Conservation (phyloP, 2,113 vertebrate species). For the Pomatostomus ruficeps region DNA sequence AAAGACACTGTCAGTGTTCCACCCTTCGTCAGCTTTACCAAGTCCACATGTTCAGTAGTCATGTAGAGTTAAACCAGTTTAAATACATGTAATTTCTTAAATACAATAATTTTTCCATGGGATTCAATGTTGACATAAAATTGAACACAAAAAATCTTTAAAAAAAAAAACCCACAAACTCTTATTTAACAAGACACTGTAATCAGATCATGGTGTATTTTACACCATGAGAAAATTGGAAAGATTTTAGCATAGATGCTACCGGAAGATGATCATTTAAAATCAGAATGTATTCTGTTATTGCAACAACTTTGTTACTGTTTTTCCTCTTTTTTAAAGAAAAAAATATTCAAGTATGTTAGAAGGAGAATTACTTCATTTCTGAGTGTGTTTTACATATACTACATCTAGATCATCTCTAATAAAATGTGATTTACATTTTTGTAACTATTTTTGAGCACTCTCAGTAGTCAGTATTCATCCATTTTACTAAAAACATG, state of each 20-base stretch:
- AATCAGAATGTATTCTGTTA: neutral
- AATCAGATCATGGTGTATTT: neutral
- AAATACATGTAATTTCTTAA: neutral
- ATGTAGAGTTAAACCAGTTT: neutral
- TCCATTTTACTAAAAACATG: neutral
- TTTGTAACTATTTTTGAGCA: neutral
- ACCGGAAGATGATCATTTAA: neutral
- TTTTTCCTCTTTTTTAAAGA: neutral
- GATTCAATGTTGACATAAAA: neutral
- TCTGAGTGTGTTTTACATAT: neutral
- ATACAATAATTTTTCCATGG: neutral
- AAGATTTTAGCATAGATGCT: neutral
- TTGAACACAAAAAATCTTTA: neutral
- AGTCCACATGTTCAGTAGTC: constrained; percentile 43
- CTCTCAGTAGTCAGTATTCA: neutral
- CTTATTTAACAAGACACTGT: neutral
- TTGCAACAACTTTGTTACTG: neutral
- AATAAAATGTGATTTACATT: neutral
- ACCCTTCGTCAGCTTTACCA: neutral
- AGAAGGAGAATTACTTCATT: neutral
- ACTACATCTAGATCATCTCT: neutral
- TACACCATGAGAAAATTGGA: neutral
- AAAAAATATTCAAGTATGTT: neutral
- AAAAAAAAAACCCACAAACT: neutral
- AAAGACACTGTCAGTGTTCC: neutral